Evolutionary conservation across 2,113 vertebrate genomes (phyloP), one percentile per base, ranked within the genome.

Genomic region (Pipra filicauda): DNA sequence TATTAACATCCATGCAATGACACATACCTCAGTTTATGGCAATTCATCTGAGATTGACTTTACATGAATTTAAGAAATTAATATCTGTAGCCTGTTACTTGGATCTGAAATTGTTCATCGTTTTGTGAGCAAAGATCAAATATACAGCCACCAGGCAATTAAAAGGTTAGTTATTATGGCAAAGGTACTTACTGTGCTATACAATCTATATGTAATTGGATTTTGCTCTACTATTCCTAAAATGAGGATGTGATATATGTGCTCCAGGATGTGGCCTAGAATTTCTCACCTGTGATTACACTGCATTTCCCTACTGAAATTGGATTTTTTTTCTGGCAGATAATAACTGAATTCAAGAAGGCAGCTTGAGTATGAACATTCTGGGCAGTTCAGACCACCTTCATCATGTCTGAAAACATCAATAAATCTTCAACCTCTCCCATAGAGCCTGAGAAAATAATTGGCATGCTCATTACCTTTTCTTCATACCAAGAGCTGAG

Each of bases 241-340:
- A 30, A 77, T 82, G 0, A 35, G 85, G 39, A 62, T 66, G 35
- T 93, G 93, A 92, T 77, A 75, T 64, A 81, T 77, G 24, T 70
- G 20, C 59, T 86, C 43, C 77, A 58, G 55, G 46, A 82, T 24
- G 58, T 49, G 57, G 73, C 61, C 44, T 94, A 89, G 74, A 89
- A 92, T 97, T 89, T 74, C 57, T 97, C 66, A 94, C 90, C 74
- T 97, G 81, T 94, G 85, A 97, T 95, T 91, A 91, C 80, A 86
- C 37, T 55, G 18, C 23, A 79, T 95, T 91, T 95, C 61, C 97
- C 31, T 85, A 75, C 58, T 91, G 76, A 94, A 77, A 82, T 31
- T 77, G n/a, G 31, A 85, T 65, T 87, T 82, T 78, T 91, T 85
- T 83, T 67, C 52, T 84, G 80, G 39, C 62, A 64, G 27, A 72